phyloP scores from a whole-genome alignment of 2,888 invertebrate species.

The Pheosia gnoma region DNA sequence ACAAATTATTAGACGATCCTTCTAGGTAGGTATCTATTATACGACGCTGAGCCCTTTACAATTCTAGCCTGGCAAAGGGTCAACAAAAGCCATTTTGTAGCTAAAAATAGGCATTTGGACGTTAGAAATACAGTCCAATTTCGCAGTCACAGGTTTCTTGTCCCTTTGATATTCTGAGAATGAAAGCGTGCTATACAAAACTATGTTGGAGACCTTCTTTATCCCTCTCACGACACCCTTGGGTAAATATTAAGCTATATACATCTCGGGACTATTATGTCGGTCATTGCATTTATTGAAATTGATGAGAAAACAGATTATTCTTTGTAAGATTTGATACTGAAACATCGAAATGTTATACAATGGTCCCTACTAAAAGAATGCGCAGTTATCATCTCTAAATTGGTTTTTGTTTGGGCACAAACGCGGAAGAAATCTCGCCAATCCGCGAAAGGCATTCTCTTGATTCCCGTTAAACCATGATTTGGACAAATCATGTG shows the following conservation, averaged over 20 bases:
- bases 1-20: not conserved
- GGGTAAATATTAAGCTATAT: no score
- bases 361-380: not conserved
- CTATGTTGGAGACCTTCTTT: not conserved
- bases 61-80: not conserved
- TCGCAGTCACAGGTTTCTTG: not conserved
- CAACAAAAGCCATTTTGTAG: not conserved
- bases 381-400: slow-evolving; percentile 15
- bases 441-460: slow-evolving; percentile 30
- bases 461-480: slow-evolving; percentile 41
- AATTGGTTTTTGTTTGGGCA: slow-evolving; percentile 17
- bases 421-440: slow-evolving; percentile 27
- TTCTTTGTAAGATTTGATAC: not conserved
- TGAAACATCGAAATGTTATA: not conserved
- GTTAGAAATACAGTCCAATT: not conserved
- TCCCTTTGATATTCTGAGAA: not conserved
- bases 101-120: not conserved
- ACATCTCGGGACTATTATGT: no score
- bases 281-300: no score
- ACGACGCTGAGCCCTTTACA: not conserved
- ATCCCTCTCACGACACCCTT: not conserved
- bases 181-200: not conserved
- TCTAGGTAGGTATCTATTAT: not conserved
- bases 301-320: not conserved
- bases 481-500: slow-evolving; percentile 21